Base-by-base conservation (phyloP, 1,140 invertebrate species). In the Acyrthosiphon pisum region DNA sequence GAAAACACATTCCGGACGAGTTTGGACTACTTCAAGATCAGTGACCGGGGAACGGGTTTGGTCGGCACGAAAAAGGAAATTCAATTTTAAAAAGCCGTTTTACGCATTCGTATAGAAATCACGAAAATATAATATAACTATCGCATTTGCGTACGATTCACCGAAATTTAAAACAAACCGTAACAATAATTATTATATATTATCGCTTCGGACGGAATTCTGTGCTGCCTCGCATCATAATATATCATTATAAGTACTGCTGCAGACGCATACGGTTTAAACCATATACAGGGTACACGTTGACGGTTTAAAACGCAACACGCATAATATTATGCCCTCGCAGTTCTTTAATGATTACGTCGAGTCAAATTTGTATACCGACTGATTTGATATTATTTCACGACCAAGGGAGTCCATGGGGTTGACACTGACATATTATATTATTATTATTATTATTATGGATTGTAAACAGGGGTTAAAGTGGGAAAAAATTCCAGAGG, bases 1-100 rank as follows among this genome's bases (percentile, higher is more conserved):
- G 83, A 86, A 86, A 14, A 30, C 26, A 26, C 6, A 86, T 14
- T 44, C 23, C 26, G 14, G 84, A 86, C 84, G 26, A 46, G 84
- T 86, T 86, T 86, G 84, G 11, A 46, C 41, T 44, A 46, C 84
- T 30, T 86, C 41, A 86, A 86, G 84, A 86, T 86, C 84, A 86
- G 84, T 86, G 84, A 86, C 84, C 84, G 84, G 44, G 37, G 84
- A 86, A 86, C 84, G 84, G 44, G 84, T 86, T 86, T 76, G 60
- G 60, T 86, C 22, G 14, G 41, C 41, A 86, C 11, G 41, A 26
- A 86, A 86, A 44, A 86, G 41, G 4, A 46, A 86, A 86, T n/a
- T 30, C 11, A 30, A 46, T 86, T 46, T 86, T 86, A 86, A 86
- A 46, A 86, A 86, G 41, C 14, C 84, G 84, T 86, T 86, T 86